Evolutionary conservation across 2,797 vertebrate genomes (phyloP), one percentile per base, ranked within the genome.

Genomic region (Pagetopsis macropterus): DNA sequence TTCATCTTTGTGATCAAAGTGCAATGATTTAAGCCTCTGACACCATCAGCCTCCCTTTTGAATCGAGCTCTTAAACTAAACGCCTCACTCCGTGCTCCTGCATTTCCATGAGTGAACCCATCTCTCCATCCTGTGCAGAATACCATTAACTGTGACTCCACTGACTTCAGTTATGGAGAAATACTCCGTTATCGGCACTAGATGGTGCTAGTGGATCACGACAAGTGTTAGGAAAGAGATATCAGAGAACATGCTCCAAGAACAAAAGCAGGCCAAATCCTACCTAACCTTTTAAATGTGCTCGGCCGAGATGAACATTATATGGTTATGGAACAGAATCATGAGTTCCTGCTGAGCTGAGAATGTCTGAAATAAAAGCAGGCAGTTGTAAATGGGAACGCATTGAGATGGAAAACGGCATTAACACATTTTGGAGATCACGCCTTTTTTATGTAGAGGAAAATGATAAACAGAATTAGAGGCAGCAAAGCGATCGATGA

Each of bases 201-300:
- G 92, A 87, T 90, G 91, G 10, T 55, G 87, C 44, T 90, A 33
- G 84, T 50, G 82, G 70, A 76, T 80, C 82, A 58, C 60, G 51
- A 62, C 45, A 9, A 11, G 4, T 44, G 7, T 48, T 13, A 46
- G 58, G 46, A 59, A n/a, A 23, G 31, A 49, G 56, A 46, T 17
- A 48, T 56, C n/a, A 9, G 3, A 21, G 51, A 41, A 41, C 65
- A 79, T 54, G 78, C 74, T 67, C 50, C 50, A 69, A 45, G 85
- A 75, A 87, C 80, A 87, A 83, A 90, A 78, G 65, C 83, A 76
- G 84, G 81, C 77, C 67, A 87, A 84, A 89, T 82, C 83, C 87
- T 66, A 79, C 60, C 76, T 84, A 88, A 89, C 84, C 87, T 90
- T 91, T 88, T 72, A 82, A 84, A 87, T 69, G 78, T 76, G 63